Evolutionary conservation across 2,113 vertebrate species (phyloP).

Genomic region (Campylorhamphus procurvoides): DNA sequence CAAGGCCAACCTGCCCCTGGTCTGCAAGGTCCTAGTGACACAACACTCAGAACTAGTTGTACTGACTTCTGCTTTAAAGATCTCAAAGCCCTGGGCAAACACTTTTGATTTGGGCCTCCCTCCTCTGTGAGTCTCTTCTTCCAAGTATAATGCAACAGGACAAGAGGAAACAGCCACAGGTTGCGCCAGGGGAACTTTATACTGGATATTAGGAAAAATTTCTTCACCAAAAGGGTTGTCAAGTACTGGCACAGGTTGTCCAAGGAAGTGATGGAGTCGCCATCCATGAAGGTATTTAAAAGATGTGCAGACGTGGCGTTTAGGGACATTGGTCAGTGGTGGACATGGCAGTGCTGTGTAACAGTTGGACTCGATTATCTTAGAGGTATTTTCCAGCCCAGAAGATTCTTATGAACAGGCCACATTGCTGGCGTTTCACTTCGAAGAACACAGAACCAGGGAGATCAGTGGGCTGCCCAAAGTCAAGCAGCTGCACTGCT

Average conservation of each 20-base stretch:
- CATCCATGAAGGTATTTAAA: neutral
- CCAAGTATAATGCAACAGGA: neutral
- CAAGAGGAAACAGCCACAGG: neutral
- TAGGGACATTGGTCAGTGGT: neutral
- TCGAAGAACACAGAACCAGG: neutral
- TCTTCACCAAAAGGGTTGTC: neutral
- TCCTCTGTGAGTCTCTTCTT: rapidly evolving
- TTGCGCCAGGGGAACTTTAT: neutral
- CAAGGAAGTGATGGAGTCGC: neutral
- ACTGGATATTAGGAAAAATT: neutral
- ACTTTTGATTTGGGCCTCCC: neutral
- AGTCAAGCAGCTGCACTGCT: rapidly evolving
- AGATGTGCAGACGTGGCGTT: neutral
- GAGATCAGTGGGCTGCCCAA: neutral
- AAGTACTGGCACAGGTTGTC: neutral
- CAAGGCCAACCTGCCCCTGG: rapidly evolving
- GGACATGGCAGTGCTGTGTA: neutral
- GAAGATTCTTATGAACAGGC: rapidly evolving
- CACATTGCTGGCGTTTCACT: neutral
- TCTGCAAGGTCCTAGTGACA: neutral
- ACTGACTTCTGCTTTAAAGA: neutral
- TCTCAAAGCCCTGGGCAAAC: neutral
- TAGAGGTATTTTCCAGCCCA: neutral
- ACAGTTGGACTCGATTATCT: neutral
- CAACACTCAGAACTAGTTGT: neutral